These are phyloP conservation scores for Ceratina japonica DNA, from an alignment of 1,140 invertebrate genomes.

Conservation along the genomic window DNA sequence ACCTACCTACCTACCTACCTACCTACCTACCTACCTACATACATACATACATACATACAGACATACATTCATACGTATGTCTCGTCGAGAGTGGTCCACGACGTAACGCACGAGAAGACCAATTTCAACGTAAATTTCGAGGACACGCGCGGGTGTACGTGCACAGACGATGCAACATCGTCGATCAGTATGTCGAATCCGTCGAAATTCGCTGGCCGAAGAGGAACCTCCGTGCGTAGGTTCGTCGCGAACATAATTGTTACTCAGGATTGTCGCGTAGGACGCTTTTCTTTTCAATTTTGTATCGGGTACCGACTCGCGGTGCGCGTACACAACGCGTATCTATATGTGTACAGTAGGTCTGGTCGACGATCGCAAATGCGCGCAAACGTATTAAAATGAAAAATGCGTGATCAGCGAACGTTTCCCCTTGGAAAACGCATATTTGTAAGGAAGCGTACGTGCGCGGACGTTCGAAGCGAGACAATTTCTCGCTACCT, in stretches of 20 bases:
- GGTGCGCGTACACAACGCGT: no score
- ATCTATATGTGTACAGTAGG: background rate
- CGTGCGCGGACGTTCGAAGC: background rate
- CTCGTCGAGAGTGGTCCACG: slow-evolving; percentile 33
- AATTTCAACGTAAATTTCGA: slow-evolving; percentile 47
- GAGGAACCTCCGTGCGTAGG: background rate
- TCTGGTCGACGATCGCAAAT: no score
- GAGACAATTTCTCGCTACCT: background rate
- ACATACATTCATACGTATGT: slow-evolving; percentile 28
- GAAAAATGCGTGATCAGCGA: background rate
- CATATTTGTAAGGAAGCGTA: background rate
- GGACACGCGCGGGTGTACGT: background rate
- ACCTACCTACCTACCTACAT: no score
- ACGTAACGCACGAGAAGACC: slow-evolving; percentile 28
- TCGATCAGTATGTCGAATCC: no score
- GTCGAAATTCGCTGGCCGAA: no score
- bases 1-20: no score
- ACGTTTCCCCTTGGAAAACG: background rate
- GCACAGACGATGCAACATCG: background rate
- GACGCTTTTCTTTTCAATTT: background rate
- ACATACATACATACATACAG: no score
- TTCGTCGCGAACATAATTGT: slow-evolving; percentile 18
- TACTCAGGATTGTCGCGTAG: background rate
- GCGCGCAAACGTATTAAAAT: background rate
- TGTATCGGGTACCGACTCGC: no score